These are phyloP conservation scores for Trichopoda pennipes DNA, from an alignment of 2,888 invertebrate species.

Conservation along the genomic window DNA sequence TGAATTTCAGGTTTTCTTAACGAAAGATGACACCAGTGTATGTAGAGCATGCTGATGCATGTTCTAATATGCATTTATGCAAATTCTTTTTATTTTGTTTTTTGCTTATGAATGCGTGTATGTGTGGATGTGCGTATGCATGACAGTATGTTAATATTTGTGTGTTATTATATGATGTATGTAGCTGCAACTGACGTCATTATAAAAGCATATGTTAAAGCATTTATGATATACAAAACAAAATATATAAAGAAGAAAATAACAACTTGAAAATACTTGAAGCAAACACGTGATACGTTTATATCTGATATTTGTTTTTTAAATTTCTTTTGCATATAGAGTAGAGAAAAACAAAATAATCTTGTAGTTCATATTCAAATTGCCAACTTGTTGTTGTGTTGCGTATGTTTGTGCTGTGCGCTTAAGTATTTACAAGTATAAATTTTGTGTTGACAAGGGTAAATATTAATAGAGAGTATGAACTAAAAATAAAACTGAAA, in stretches of 20 bases:
- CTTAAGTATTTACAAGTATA: slow-evolving; percentile 42
- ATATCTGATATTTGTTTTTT: slow-evolving; percentile 3
- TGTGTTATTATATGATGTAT: not conserved
- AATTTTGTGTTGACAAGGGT: slow-evolving; percentile 61
- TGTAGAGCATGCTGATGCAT: slow-evolving; percentile 19
- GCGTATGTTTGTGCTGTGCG: not conserved
- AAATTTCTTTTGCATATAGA: not conserved
- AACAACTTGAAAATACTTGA: slow-evolving; percentile 45
- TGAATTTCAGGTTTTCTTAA: not conserved
- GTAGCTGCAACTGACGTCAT: slow-evolving; percentile 42
- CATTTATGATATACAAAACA: slow-evolving; percentile 36
- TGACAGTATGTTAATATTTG: not conserved
- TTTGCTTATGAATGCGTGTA: slow-evolving; percentile 5
- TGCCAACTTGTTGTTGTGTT: slow-evolving; percentile 35
- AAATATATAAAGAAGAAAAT: slow-evolving; percentile 1
- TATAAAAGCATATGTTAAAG: slow-evolving; percentile 30
- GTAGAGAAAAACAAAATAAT: not conserved
- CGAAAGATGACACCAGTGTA: slow-evolving; percentile 13
- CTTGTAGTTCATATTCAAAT: slow-evolving; percentile 1
- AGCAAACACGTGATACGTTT: slow-evolving; percentile 20
- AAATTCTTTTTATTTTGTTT: slow-evolving; percentile 7
- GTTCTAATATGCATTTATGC: slow-evolving; percentile 47
- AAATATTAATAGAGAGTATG: slow-evolving; percentile 43
- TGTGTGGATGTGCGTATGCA: not conserved
- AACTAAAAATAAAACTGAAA: not conserved